phyloP scores from a whole-genome alignment of 2,888 invertebrate genomes.

The Busseola fusca region DNA sequence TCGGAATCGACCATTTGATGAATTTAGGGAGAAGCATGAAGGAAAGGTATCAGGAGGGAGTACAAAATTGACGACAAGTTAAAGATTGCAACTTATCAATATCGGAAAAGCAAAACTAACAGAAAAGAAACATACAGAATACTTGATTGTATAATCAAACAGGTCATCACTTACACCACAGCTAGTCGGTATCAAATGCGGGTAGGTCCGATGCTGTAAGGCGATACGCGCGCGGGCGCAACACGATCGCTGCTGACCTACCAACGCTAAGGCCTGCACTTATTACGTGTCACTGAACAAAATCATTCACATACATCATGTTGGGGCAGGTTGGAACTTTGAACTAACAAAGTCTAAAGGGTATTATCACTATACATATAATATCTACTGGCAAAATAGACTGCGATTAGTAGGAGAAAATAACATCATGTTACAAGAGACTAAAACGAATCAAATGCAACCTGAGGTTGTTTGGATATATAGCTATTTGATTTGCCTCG shows the following conservation, averaged over 20 bases:
- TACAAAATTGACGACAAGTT: background rate
- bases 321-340: background rate
- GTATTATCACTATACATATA: background rate
- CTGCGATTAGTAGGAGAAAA: background rate
- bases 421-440: too few relatives aligned
- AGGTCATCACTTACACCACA: conserved; percentile 29
- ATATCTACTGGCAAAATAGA: background rate
- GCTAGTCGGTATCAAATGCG: conserved; percentile 58
- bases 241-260: conserved; percentile 56
- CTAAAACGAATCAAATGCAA: too few relatives aligned
- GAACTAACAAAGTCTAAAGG: background rate
- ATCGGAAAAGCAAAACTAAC: background rate
- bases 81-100: background rate
- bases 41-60: background rate
- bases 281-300: background rate
- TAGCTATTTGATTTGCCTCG: too few relatives aligned
- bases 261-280: conserved; percentile 1
- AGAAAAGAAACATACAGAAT: background rate
- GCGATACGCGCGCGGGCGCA: conserved; percentile 59
- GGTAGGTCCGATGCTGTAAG: conserved; percentile 63
- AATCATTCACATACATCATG: background rate
- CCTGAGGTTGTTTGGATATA: too few relatives aligned
- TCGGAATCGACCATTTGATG: background rate
- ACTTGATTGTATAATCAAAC: background rate
- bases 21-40: background rate